Conservation (phyloP, 2,113 vertebrate genomes). For the Myodes glareolus region DNA sequence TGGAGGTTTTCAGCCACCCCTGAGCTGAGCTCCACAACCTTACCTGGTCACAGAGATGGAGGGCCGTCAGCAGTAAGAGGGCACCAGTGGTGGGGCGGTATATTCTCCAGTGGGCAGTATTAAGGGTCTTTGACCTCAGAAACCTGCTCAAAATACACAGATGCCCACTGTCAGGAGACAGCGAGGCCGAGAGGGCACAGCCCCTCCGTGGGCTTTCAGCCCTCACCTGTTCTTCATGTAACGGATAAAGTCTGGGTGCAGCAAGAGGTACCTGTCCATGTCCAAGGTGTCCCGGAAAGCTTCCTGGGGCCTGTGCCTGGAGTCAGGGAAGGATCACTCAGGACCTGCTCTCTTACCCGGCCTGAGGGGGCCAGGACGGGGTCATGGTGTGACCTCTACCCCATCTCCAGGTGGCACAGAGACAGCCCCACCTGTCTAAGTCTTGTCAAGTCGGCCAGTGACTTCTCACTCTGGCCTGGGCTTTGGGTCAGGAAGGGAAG, state of each 20-base stretch:
- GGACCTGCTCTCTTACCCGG: neutral
- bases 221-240: slow-evolving; percentile 94
- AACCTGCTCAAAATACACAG: slow-evolving; percentile 78
- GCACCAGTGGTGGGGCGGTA: slow-evolving; percentile 93
- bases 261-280: slow-evolving; percentile 87
- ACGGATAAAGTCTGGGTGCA: slow-evolving; percentile 92
- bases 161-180: neutral
- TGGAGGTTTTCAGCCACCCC: fast-evolving
- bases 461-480: neutral
- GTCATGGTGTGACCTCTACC: neutral
- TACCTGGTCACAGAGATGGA: slow-evolving; percentile 93
- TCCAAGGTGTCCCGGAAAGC: slow-evolving; percentile 83
- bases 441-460: neutral
- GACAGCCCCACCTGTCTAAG: neutral
- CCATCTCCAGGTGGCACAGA: neutral
- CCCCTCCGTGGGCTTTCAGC: fast-evolving
- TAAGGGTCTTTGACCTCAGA: slow-evolving; percentile 85
- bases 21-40: slow-evolving; percentile 3
- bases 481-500: fast-evolving
- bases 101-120: slow-evolving; percentile 82
- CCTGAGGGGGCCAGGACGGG: neutral
- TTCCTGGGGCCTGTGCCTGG: slow-evolving; percentile 83
- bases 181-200: fast-evolving
- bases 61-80: slow-evolving; percentile 91
- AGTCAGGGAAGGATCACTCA: neutral